Conservation (phyloP, 2,888 invertebrate species). For the Drosophila sordidula region DNA sequence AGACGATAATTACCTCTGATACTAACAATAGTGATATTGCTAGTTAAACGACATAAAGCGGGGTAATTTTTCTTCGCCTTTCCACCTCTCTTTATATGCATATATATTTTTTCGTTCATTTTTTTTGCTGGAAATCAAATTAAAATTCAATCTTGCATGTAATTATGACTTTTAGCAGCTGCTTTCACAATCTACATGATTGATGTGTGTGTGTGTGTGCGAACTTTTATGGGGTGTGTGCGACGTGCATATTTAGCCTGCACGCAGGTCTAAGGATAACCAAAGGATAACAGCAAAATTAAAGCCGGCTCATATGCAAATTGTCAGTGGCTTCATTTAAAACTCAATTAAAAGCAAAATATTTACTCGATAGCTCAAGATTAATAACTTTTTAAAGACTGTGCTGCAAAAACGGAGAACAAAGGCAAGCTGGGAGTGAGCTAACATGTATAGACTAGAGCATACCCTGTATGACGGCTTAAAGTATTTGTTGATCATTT, state of each 20-base stretch:
- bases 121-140: constrained; percentile 77
- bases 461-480: too few species aligned
- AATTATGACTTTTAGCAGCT: constrained; percentile 83
- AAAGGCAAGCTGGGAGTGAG: too few species aligned
- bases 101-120: not conserved
- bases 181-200: constrained; percentile 30
- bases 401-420: too few species aligned
- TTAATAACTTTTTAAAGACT: constrained; percentile 68
- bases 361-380: constrained; percentile 75
- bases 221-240: not conserved
- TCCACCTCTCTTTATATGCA: too few species aligned
- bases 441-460: too few species aligned
- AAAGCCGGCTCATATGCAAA: constrained; percentile 67
- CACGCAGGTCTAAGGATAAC: constrained; percentile 17
- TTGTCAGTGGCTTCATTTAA: constrained; percentile 55
- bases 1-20: not conserved
- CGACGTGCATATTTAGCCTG: constrained; percentile 23
- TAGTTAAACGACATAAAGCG: not conserved
- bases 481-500: too few species aligned
- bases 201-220: constrained; percentile 6
- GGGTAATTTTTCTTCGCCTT: too few species aligned
- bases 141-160: constrained; percentile 85
- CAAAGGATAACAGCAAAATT: constrained; percentile 19
- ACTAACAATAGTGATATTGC: not conserved
- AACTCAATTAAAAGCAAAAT: constrained; percentile 75